These are phyloP conservation scores for Andrena marginata DNA, from an alignment of 2,888 invertebrate genomes.

Conservation along the genomic window DNA sequence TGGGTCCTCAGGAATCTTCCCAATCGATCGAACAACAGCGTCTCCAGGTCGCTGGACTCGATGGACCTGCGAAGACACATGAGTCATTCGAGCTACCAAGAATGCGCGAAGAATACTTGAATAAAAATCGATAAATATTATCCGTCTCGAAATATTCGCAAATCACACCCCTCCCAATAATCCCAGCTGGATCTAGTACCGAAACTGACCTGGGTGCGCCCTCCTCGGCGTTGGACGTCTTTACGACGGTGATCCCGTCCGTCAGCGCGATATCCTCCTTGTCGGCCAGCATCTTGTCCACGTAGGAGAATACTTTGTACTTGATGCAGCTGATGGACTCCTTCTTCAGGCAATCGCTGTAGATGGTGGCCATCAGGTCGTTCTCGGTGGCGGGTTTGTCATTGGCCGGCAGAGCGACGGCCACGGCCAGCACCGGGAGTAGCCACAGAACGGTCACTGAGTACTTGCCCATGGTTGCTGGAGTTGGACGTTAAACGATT, in stretches of 20 bases:
- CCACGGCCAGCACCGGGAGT: constrained; percentile 84
- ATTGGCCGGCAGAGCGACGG: constrained; percentile 89
- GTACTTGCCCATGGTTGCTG: constrained; percentile 65
- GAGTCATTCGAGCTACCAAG: not conserved
- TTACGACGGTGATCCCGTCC: constrained; percentile 94
- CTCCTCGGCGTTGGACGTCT: constrained; percentile 90
- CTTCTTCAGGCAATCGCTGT: constrained; percentile 92
- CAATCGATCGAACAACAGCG: constrained; percentile 89
- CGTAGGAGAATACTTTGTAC: constrained; percentile 94
- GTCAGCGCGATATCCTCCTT: constrained; percentile 93
- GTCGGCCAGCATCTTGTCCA: constrained; percentile 93
- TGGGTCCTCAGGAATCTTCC: constrained; percentile 92
- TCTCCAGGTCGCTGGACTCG: constrained; percentile 86
- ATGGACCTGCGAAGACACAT: constrained; percentile 79
- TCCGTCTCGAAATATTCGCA: not conserved
- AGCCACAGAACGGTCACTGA: constrained; percentile 75
- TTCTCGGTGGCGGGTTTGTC: constrained; percentile 90
- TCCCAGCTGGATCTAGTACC: not conserved
- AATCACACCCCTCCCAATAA: not conserved
- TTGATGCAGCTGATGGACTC: constrained; percentile 94
- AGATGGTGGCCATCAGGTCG: constrained; percentile 92
- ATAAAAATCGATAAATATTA: not conserved
- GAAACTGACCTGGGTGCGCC: constrained; percentile 91
- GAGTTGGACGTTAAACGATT: not conserved
- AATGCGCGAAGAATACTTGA: not conserved